Percentiles rank a stretch among this genome's conserved stretches.
Evolutionary conservation across 2,888 invertebrate genomes (phyloP).

Genomic region (Cremastinae sp.): DNA sequence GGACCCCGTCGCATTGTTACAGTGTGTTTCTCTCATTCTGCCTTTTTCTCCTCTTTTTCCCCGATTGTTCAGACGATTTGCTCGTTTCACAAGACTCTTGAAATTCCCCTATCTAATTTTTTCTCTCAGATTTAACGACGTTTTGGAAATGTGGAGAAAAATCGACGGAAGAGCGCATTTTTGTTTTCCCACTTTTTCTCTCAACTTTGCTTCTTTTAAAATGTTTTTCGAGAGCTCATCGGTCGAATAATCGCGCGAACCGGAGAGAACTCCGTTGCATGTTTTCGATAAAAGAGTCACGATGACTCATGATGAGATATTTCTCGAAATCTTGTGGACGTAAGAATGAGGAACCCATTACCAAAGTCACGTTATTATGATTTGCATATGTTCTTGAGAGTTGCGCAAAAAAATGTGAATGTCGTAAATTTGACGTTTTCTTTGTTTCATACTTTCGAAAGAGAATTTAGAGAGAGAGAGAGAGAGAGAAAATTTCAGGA

Average conservation of each 20-base stretch:
- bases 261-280: no score
- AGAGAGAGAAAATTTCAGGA: not conserved
- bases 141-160: slow-evolving; percentile 9
- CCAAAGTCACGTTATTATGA: no score
- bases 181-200: not conserved
- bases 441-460: not conserved
- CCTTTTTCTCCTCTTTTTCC: slow-evolving; percentile 35
- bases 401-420: not conserved
- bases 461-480: not conserved
- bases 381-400: not conserved
- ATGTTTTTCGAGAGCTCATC: no score
- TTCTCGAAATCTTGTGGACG: no score
- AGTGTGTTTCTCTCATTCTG: no score
- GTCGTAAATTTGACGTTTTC: slow-evolving; percentile 12
- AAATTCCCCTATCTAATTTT: slow-evolving; percentile 35
- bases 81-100: slow-evolving; percentile 35
- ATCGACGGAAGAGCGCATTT: not conserved
- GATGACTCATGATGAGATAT: no score
- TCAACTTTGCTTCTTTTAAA: no score
- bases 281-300: no score
- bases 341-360: not conserved
- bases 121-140: not conserved
- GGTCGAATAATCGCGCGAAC: no score
- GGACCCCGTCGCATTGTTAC: slow-evolving; percentile 15
- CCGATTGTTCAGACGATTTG: slow-evolving; percentile 36